Base-by-base conservation (phyloP, 1,140 invertebrate species). In the Papilio helenus region DNA sequence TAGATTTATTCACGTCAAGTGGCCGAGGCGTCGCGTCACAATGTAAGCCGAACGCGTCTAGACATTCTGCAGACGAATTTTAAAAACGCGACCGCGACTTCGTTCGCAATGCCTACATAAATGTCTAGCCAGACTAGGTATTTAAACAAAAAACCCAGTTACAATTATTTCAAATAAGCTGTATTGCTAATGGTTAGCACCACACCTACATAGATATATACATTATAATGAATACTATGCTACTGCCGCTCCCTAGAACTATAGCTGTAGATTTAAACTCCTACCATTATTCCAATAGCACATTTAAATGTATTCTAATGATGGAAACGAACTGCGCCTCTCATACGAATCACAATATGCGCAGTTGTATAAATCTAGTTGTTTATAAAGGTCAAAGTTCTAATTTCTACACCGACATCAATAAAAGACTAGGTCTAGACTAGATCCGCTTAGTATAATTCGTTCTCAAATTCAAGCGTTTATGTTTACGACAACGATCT, bases 11-110 rank as follows among this genome's bases (percentile, higher is more conserved):
- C 72, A 74, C 72, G 42, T 73, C 44, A 80, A 81, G 82, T 88
- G 83, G 84, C 86, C 85, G 84, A 84, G 83, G 83, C 86, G 77
- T 81, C 84, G 83, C 85, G 87, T 86, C 86, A 87, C 86, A 85
- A 84, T 89, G 86, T 88, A 88, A 87, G 79, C 86, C 83, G 85
- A 87, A 79, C 83, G 78, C 85, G 92, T 93, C 92, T 93, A 92
- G 92, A 93, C 92, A 86, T 86, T 80, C 86, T 84, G 85, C 89
- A 93, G 92, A 93, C 91, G 87, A 92, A 90, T 93, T 93, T 93
- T 93, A 91, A 92, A 92, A 90, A 91, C 82, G 51, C 83, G 83
- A 77, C 76, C 80, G 78, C 80, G 82, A 76, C 82, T 85, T 83
- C 81, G 80, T 74, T 79, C 78, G 79, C 82, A 82, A 82, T 83